Percentiles rank a stretch among this genome's conserved stretches.
Evolutionary conservation across 35 echinoderm and acorn worm species (phyloP).

Genomic region (Acanthaster planci): DNA sequence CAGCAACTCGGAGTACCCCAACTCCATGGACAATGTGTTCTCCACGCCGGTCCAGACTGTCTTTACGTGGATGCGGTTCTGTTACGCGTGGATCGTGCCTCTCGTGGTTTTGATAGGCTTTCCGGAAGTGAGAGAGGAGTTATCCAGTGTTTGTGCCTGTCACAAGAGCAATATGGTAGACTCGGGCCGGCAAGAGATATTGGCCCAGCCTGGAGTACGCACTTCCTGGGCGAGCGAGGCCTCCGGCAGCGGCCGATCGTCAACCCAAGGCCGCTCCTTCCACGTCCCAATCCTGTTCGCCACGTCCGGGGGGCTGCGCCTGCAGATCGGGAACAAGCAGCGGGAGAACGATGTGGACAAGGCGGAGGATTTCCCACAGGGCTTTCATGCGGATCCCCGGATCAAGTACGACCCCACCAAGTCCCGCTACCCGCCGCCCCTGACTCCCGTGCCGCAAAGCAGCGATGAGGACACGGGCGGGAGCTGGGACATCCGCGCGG

Average conservation of each 20-base stretch:
- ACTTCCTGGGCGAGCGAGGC: constrained; percentile 14
- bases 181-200: constrained; percentile 21
- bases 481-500: not conserved
- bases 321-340: constrained; percentile 17
- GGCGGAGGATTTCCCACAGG: not conserved
- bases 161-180: constrained; percentile 31
- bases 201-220: constrained; percentile 26
- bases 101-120: constrained; percentile 14
- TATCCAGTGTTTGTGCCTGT: not conserved
- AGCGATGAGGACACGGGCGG: constrained; percentile 6
- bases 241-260: not conserved
- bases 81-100: constrained; percentile 18
- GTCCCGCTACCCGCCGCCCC: constrained; percentile 8
- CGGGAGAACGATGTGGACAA: constrained; percentile 27
- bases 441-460: constrained; percentile 5
- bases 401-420: constrained; percentile 5
- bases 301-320: constrained; percentile 29
- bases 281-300: constrained; percentile 35
- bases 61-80: constrained; percentile 42
- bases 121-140: constrained; percentile 21
- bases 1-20: not conserved
- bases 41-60: not conserved
- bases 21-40: not conserved
- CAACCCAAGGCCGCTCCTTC: constrained; percentile 13
- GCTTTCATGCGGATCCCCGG: not conserved